phyloP scores from a whole-genome alignment of 2,888 invertebrate species.

The Onchidella celtica region DNA sequence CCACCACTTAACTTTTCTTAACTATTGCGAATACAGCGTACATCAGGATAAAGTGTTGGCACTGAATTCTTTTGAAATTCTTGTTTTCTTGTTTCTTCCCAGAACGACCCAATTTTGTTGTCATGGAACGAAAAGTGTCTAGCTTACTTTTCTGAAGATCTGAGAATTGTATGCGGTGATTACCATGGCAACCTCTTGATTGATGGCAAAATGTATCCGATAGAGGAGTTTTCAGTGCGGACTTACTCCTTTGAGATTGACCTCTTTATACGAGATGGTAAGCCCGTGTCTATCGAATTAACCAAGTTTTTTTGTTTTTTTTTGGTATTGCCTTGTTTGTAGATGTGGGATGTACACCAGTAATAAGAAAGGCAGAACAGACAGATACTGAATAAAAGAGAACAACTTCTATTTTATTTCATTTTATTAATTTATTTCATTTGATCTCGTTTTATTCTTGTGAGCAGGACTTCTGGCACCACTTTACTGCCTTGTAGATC shows the following conservation, averaged over 20 bases:
- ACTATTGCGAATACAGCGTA: neutral
- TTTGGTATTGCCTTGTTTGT: too few relatives aligned
- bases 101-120: constrained; percentile 67
- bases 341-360: too few relatives aligned
- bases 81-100: constrained; percentile 28
- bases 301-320: too few relatives aligned
- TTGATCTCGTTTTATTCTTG: too few relatives aligned
- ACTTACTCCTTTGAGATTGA: constrained; percentile 74
- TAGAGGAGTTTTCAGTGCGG: constrained; percentile 67
- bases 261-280: constrained; percentile 54
- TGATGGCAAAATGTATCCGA: constrained; percentile 65
- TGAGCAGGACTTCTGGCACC: too few relatives aligned
- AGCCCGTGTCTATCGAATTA: too few relatives aligned
- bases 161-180: constrained; percentile 63
- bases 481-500: too few relatives aligned
- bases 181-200: constrained; percentile 66
- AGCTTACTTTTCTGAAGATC: constrained; percentile 67
- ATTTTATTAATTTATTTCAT: too few relatives aligned
- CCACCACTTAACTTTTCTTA: neutral
- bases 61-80: neutral
- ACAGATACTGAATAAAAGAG: too few relatives aligned
- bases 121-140: constrained; percentile 61
- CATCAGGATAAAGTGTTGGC: neutral
- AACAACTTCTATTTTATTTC: too few relatives aligned
- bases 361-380: too few relatives aligned